Percentiles rank a stretch among this genome's conserved stretches.
These are phyloP conservation scores for Nyleta sp. DNA, from an alignment of 2,888 invertebrate species.

Conservation along the genomic window DNA sequence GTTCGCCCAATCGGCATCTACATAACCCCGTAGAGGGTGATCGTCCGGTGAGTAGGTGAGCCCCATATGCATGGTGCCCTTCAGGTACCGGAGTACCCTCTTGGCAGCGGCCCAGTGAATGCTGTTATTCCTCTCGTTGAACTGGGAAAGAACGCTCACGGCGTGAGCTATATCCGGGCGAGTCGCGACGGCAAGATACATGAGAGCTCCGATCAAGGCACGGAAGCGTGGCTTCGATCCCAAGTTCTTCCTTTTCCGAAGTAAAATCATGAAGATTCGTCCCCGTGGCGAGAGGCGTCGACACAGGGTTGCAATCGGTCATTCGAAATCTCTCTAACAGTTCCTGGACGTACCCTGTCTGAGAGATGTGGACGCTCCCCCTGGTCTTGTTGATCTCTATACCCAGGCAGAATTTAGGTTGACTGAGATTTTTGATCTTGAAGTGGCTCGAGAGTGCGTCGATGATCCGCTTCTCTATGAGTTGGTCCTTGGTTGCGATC, in stretches of 20 bases:
- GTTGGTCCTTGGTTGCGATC: conserved; percentile 3
- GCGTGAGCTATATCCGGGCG: conserved; percentile 19
- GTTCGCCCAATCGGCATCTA: conserved; percentile 8
- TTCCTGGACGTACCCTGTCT: conserved; percentile 2
- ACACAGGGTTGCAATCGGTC: background rate
- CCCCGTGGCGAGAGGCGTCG: background rate
- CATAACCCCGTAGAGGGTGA: background rate
- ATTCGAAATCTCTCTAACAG: background rate
- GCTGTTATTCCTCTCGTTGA: background rate
- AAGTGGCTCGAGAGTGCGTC: background rate
- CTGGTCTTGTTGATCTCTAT: conserved; percentile 60
- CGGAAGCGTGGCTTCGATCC: background rate
- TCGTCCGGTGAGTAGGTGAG: background rate
- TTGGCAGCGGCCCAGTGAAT: conserved; percentile 20
- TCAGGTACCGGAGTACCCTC: conserved; percentile 6
- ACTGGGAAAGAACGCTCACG: conserved; percentile 6
- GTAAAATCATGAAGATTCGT: background rate
- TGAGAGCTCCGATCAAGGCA: conserved; percentile 6
- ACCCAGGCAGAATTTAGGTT: conserved; percentile 64
- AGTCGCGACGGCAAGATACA: conserved; percentile 21
- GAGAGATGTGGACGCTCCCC: conserved; percentile 3
- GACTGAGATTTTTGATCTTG: conserved; percentile 63
- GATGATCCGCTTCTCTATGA: conserved; percentile 6
- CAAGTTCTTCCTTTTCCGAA: background rate
- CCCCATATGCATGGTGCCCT: background rate